Evolutionary conservation across 2,888 invertebrate species (phyloP), one percentile per base, ranked within the genome.

Genomic region (Ectemnius continuus): DNA sequence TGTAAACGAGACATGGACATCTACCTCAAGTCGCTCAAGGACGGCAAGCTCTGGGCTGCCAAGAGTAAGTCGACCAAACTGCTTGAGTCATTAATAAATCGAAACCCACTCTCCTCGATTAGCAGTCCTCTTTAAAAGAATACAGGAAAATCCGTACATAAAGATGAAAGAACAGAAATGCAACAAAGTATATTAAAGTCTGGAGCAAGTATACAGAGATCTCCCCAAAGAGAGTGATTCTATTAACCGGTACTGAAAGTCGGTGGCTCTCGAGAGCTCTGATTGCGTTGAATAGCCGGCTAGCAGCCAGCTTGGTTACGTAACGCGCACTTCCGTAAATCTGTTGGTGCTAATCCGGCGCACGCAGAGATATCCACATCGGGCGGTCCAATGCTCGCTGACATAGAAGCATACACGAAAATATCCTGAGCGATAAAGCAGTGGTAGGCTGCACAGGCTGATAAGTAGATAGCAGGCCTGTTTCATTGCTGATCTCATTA

Each of bases 1-100:
- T 95, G 95, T 83, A 91, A 91, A 6, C 88, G 90, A 14, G 93
- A 94, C 78, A 91, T 94, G 91, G 91, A 91, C 76, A 88, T 89
- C 46, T 95, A 94, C 88, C 85, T 95, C 26, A 91, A 89, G 86
- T 94, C 92, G 67, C 92, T 93, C 70, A 92, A 86, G 88, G 94
- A 92, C 81, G 95, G 92, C 85, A 92, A 92, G 85, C 91, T 91
- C 58, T 96, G 96, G 96, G 96, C 96, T 11, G 94, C 95, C 47
- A 95, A 94, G 92, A 95, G 96, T 96, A 89, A 94, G 95, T 94
- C 61, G 11, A 23, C 2, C 23, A 23, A 36, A 16, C 18, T 18
- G 52, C 4, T 62, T 45, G 18, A 45, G 6, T 46, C 8, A 16
- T 26, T n/a, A 13, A 20, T n/a, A 13, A 23, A 23, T 23, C 23